phyloP scores from a whole-genome alignment of 2,888 invertebrate genomes.

The Xestobium rufovillosum region DNA sequence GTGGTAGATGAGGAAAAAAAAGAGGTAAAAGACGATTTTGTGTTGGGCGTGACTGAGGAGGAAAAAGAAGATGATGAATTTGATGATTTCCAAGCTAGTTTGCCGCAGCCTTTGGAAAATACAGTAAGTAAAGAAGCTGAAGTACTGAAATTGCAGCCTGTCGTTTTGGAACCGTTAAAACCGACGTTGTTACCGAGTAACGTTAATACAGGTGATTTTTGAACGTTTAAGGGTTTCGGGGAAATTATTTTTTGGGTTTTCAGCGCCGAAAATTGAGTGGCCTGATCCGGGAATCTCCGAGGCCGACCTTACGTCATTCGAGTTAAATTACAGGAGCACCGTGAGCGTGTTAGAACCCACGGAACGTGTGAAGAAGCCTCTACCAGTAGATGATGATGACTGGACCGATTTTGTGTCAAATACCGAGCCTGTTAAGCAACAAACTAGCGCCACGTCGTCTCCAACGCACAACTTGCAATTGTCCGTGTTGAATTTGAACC shows the following conservation, averaged over 20 bases:
- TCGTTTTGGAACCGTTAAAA: slow-evolving; percentile 29
- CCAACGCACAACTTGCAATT: slow-evolving; percentile 30
- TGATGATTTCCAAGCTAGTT: slow-evolving; percentile 37
- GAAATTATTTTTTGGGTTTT: slow-evolving; percentile 35
- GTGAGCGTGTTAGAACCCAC: neutral
- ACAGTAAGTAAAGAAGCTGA: slow-evolving; percentile 18
- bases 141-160: slow-evolving; percentile 18
- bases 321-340: slow-evolving; percentile 28
- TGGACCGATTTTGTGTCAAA: slow-evolving; percentile 56
- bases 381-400: slow-evolving; percentile 47
- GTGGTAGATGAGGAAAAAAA: slow-evolving; percentile 18
- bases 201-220: neutral
- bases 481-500: slow-evolving; percentile 37
- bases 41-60: slow-evolving; percentile 12
- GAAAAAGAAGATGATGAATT: slow-evolving; percentile 33
- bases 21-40: slow-evolving; percentile 22
- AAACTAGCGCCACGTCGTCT: no score
- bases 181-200: slow-evolving; percentile 20
- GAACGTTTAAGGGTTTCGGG: no score
- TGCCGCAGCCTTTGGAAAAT: slow-evolving; percentile 16
- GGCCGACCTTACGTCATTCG: slow-evolving; percentile 37
- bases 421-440: slow-evolving; percentile 27
- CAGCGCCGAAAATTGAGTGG: slow-evolving; percentile 53
- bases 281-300: slow-evolving; percentile 51
- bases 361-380: neutral